phyloP scores from a whole-genome alignment of 2,113 vertebrate species.

The Rhinolophus ferrumequinum region DNA sequence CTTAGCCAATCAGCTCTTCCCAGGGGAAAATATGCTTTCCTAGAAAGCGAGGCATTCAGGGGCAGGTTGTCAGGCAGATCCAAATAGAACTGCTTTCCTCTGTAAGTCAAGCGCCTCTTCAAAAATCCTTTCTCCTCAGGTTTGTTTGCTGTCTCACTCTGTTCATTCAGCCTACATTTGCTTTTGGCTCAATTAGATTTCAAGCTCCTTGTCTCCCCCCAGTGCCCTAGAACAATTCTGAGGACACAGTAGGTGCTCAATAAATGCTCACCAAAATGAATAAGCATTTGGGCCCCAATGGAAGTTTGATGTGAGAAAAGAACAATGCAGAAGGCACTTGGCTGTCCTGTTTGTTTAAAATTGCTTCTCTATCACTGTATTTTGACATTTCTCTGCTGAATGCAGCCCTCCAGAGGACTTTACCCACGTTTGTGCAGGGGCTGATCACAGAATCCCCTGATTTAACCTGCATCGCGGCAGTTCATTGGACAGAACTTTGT shows the following conservation, averaged over 20 bases:
- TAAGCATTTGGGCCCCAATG: neutral
- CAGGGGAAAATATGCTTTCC: accelerated
- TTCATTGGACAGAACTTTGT: neutral
- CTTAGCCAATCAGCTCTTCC: neutral
- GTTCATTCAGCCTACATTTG: neutral
- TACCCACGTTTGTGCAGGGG: neutral
- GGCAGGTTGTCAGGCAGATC: neutral
- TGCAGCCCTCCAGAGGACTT: neutral
- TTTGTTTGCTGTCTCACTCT: neutral
- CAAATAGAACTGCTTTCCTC: neutral
- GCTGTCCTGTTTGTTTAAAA: neutral
- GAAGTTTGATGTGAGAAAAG: neutral
- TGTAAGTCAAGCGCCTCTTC: neutral
- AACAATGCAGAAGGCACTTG: neutral
- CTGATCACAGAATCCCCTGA: neutral
- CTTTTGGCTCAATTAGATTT: neutral
- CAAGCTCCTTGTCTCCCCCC: neutral
- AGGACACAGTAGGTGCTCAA: neutral
- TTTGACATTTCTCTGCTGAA: neutral
- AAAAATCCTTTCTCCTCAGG: neutral
- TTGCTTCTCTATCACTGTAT: neutral
- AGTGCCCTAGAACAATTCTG: neutral
- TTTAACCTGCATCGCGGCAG: neutral
- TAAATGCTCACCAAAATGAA: neutral
- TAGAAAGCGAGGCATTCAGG: neutral